Percentiles rank a stretch among this genome's conserved stretches.
phyloP scores from a whole-genome alignment of 2,888 invertebrate genomes.

The Athalia cordata region DNA sequence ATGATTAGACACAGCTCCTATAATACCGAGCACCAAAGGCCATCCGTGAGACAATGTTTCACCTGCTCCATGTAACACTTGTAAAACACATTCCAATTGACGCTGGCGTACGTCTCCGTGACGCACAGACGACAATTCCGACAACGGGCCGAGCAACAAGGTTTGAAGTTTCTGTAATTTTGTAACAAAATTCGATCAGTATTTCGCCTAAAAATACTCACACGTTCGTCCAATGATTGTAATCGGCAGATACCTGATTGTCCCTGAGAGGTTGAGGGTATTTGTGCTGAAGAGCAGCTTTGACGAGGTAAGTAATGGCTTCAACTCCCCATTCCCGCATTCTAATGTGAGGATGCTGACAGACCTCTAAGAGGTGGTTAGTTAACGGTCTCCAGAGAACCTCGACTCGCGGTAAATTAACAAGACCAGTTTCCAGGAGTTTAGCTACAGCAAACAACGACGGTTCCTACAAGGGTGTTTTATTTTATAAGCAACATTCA shows the following conservation, averaged over 20 bases:
- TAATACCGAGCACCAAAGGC: constrained; percentile 95
- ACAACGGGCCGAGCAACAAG: constrained; percentile 89
- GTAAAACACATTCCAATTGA: constrained; percentile 95
- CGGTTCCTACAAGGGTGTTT: constrained; percentile 83
- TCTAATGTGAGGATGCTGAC: constrained; percentile 94
- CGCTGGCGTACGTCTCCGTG: constrained; percentile 96
- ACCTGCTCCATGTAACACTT: constrained; percentile 94
- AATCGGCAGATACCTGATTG: constrained; percentile 80
- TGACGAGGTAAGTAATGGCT: constrained; percentile 94
- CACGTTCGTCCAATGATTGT: background rate
- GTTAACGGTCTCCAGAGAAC: constrained; percentile 97
- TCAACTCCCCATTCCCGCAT: constrained; percentile 99
- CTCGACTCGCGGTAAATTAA: constrained; percentile 94
- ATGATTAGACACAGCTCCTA: constrained; percentile 95
- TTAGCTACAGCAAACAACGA: constrained; percentile 98
- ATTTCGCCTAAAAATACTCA: background rate
- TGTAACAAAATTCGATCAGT: constrained; percentile 37
- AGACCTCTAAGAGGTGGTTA: constrained; percentile 96
- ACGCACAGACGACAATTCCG: constrained; percentile 91
- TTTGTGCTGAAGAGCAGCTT: constrained; percentile 91
- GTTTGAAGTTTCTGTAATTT: constrained; percentile 84
- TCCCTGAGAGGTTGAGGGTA: constrained; percentile 88
- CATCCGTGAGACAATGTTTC: constrained; percentile 95
- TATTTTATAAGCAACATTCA: background rate
- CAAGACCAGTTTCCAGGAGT: constrained; percentile 96